A percentile compares a stretch with the other conserved stretches of the same genome.
Evolutionary conservation across 2,797 vertebrate species (phyloP).

Genomic region (Peromyscus attwateri): DNA sequence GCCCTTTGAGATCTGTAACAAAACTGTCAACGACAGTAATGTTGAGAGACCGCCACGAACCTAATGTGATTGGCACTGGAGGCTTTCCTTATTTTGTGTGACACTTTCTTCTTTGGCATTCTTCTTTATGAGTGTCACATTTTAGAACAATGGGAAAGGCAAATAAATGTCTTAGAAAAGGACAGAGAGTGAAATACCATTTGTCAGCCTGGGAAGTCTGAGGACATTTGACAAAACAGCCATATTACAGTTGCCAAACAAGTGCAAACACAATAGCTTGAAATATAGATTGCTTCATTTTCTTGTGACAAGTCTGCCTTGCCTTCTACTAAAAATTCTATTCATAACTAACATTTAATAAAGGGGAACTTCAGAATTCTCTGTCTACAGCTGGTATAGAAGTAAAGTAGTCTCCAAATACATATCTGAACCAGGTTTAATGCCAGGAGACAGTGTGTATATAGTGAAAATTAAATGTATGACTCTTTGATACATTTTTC

Average conservation of each 20-base stretch:
- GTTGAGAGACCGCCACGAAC: not conserved
- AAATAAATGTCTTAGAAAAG: conserved; percentile 73
- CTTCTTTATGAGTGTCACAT: conserved; percentile 65
- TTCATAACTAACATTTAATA: conserved; percentile 82
- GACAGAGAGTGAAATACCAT: conserved; percentile 39
- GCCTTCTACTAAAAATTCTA: conserved; percentile 78
- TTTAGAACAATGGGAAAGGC: conserved; percentile 73
- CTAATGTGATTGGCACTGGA: conserved; percentile 51
- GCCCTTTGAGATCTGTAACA: not conserved
- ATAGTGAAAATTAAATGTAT: conserved; percentile 64
- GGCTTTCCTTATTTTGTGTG: conserved; percentile 65
- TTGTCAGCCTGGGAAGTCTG: conserved; percentile 77
- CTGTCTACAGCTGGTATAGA: conserved; percentile 68
- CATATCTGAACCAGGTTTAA: conserved; percentile 58
- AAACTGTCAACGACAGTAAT: not conserved
- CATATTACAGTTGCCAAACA: conserved; percentile 81
- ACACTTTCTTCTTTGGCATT: conserved; percentile 71
- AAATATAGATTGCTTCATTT: conserved; percentile 82
- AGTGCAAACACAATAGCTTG: conserved; percentile 83
- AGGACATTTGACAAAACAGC: conserved; percentile 78
- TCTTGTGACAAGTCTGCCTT: conserved; percentile 82
- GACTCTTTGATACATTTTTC: not conserved
- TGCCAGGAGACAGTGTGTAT: not conserved
- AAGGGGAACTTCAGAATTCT: conserved; percentile 80
- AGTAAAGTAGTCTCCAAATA: conserved; percentile 62